These are phyloP conservation scores for Fabriciana adippe DNA, from an alignment of 2,888 invertebrate species.

Conservation along the genomic window DNA sequence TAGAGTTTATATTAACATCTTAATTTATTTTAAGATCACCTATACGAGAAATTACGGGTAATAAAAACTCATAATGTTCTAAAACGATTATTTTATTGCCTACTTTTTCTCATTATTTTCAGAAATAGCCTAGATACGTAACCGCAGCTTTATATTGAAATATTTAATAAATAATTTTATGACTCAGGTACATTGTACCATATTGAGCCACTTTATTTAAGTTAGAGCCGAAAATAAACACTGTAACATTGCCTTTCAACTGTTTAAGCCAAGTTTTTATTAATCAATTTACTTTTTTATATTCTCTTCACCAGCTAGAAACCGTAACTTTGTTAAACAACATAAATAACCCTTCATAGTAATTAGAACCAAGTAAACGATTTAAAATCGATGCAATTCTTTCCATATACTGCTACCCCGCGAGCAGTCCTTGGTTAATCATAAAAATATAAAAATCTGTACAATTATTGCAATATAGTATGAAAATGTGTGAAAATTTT, in stretches of 20 bases:
- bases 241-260: background rate
- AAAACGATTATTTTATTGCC: background rate
- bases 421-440: no score
- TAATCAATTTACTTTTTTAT: background rate
- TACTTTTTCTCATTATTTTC: conserved; percentile 3
- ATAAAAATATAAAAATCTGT: no score
- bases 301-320: background rate
- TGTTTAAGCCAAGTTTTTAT: conserved; percentile 14
- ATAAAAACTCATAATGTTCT: no score
- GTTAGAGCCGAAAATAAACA: conserved; percentile 23
- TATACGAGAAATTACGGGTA: no score
- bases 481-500: no score
- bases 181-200: conserved; percentile 17
- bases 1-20: no score
- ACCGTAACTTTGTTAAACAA: background rate
- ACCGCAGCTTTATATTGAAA: conserved; percentile 11
- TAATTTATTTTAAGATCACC: no score
- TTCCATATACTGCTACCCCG: no score
- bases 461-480: no score
- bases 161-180: conserved; percentile 23
- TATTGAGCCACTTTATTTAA: conserved; percentile 17
- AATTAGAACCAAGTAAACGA: no score
- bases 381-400: no score
- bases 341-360: no score
- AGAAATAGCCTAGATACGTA: background rate